These are phyloP conservation scores for Sceloporus undulatus DNA, from an alignment of 2,113 vertebrate species.

Conservation along the genomic window DNA sequence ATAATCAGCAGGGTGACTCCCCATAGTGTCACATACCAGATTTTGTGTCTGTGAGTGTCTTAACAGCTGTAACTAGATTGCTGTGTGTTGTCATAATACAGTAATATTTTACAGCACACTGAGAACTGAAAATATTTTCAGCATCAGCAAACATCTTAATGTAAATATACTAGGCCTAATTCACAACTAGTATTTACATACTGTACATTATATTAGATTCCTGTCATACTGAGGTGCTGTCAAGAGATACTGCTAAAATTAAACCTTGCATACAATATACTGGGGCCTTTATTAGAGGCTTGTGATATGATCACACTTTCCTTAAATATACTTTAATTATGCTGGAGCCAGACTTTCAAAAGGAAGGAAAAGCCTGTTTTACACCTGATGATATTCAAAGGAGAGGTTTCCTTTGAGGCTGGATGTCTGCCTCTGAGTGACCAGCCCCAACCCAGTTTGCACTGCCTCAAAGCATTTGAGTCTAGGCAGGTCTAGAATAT, in stretches of 20 bases:
- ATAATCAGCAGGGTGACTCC: background rate
- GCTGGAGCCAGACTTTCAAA: background rate
- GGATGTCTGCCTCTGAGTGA: background rate
- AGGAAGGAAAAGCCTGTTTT: background rate
- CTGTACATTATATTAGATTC: background rate
- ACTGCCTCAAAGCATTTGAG: background rate
- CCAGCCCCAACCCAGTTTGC: background rate
- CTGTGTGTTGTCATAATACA: background rate
- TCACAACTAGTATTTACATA: background rate
- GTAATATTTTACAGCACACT: too few relatives aligned
- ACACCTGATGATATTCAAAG: background rate
- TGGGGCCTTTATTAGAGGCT: background rate
- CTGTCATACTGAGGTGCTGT: background rate
- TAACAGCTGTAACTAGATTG: background rate
- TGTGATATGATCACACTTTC: background rate
- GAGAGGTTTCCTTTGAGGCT: background rate
- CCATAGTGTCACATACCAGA: background rate
- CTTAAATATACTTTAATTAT: background rate
- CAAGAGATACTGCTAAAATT: background rate
- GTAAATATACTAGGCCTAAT: background rate
- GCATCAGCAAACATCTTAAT: background rate
- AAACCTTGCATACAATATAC: background rate
- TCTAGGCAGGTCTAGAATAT: background rate
- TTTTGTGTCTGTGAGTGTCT: background rate
- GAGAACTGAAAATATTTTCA: background rate